These are phyloP conservation scores for Meganola albula DNA, from an alignment of 2,888 invertebrate genomes.

Conservation along the genomic window DNA sequence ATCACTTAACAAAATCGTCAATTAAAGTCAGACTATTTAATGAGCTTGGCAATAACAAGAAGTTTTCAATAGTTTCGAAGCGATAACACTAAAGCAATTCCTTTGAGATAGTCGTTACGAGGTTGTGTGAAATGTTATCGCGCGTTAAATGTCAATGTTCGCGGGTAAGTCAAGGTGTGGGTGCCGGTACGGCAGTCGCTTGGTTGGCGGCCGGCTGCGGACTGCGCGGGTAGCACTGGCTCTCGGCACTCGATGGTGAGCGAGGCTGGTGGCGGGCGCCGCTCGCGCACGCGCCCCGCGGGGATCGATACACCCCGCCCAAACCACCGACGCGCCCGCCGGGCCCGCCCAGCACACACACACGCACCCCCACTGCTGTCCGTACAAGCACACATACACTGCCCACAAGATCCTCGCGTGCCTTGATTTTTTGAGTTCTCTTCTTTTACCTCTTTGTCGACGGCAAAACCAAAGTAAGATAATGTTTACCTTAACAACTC, in stretches of 20 bases:
- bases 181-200: slow-evolving; percentile 47
- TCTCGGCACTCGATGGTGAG: slow-evolving; percentile 43
- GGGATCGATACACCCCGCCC: slow-evolving; percentile 74
- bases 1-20: slow-evolving; percentile 34
- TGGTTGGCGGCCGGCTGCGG: slow-evolving; percentile 67
- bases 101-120: slow-evolving; percentile 54
- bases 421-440: slow-evolving; percentile 49
- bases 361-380: slow-evolving; percentile 30
- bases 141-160: slow-evolving; percentile 61
- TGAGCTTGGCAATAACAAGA: slow-evolving; percentile 20
- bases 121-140: slow-evolving; percentile 62
- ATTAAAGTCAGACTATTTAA: slow-evolving; percentile 25
- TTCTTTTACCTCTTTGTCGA: slow-evolving; percentile 33
- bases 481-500: too few species aligned
- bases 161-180: slow-evolving; percentile 29
- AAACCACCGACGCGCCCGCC: slow-evolving; percentile 50
- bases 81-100: slow-evolving; percentile 60
- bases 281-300: slow-evolving; percentile 65
- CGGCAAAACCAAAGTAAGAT: slow-evolving; percentile 33
- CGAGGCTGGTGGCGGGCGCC: slow-evolving; percentile 47
- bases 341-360: slow-evolving; percentile 41
- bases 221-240: slow-evolving; percentile 60
- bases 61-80: slow-evolving; percentile 40
- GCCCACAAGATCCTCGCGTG: slow-evolving; percentile 36
- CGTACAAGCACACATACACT: slow-evolving; percentile 40